These are phyloP conservation scores for Tenthredo distinguenda DNA, from an alignment of 2,888 invertebrate species.

Conservation along the genomic window DNA sequence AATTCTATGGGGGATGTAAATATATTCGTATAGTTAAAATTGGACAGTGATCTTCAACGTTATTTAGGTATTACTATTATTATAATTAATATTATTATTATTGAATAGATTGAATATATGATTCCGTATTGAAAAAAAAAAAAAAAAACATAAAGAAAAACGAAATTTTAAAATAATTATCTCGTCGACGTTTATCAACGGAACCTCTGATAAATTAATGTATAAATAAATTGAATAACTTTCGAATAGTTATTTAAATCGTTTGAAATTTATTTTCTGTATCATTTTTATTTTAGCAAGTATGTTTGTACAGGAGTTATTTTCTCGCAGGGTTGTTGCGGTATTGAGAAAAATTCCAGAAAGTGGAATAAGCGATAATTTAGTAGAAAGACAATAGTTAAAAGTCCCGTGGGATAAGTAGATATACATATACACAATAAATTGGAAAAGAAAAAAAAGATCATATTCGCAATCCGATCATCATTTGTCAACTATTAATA, in stretches of 20 bases:
- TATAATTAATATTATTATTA: background rate
- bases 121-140: background rate
- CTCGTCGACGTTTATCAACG: background rate
- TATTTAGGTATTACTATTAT: background rate
- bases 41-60: constrained; percentile 19
- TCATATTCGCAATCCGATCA: background rate
- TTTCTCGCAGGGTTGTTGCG: background rate
- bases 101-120: constrained; percentile 5
- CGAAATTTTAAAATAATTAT: background rate
- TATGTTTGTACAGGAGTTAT: constrained; percentile 1
- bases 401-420: constrained; percentile 27
- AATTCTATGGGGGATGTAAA: constrained; percentile 19
- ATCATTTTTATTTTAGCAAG: constrained; percentile 30
- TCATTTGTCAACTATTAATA: constrained; percentile 11
- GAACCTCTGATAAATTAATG: background rate
- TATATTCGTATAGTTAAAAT: background rate
- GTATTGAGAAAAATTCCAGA: background rate
- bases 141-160: too few relatives aligned
- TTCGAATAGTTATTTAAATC: background rate
- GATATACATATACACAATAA: background rate
- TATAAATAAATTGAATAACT: background rate
- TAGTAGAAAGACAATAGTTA: constrained; percentile 30
- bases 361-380: background rate
- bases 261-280: background rate
- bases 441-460: background rate